phyloP scores from a whole-genome alignment of 1,140 invertebrate genomes.

The Procambarus clarkii region DNA sequence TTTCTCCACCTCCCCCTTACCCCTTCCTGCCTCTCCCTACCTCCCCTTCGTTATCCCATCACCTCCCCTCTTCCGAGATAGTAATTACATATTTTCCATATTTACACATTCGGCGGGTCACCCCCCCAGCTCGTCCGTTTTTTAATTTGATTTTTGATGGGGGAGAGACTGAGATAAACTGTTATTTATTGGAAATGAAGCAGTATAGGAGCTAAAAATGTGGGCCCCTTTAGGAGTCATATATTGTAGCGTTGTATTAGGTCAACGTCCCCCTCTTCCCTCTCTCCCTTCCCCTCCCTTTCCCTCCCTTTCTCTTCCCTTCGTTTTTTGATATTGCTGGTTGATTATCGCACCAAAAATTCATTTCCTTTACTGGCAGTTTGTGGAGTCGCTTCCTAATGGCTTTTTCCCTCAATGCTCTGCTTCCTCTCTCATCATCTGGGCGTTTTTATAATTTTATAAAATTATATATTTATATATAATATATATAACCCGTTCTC shows the following conservation, averaged over 20 bases:
- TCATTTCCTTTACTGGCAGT: no score
- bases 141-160: background rate
- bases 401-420: no score
- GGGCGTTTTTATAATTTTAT: no score
- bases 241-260: background rate
- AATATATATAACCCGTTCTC: no score
- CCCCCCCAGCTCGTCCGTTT: background rate
- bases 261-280: background rate
- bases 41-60: background rate
- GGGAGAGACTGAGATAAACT: background rate
- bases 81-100: constrained; percentile 20
- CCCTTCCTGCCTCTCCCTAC: background rate
- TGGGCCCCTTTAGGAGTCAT: no score
- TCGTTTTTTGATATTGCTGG: background rate
- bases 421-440: background rate
- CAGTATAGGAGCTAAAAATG: no score
- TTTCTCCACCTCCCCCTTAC: background rate
- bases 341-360: no score
- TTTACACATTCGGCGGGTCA: constrained; percentile 20
- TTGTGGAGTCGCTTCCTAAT: no score
- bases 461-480: no score
- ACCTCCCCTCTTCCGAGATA: background rate
- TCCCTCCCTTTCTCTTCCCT: background rate
- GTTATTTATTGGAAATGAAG: constrained; percentile 7
- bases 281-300: background rate